Percentiles rank a stretch among this genome's conserved stretches.
These are phyloP conservation scores for Phortica okadai DNA, from an alignment of 2,888 invertebrate genomes.

Conservation along the genomic window DNA sequence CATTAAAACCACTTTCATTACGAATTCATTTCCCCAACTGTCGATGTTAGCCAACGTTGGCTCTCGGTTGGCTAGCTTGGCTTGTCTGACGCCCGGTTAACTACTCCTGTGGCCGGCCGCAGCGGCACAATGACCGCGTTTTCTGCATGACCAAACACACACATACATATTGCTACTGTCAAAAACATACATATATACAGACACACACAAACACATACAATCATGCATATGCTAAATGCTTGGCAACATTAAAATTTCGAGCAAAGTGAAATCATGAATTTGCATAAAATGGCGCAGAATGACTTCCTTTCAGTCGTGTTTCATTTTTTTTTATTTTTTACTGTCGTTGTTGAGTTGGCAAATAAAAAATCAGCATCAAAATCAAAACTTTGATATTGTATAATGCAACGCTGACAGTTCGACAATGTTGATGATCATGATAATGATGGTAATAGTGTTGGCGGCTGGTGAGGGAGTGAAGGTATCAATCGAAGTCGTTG, in stretches of 20 bases:
- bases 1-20: conserved; percentile 55
- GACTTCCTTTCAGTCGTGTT: conserved; percentile 6
- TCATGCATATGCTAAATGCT: conserved; percentile 6
- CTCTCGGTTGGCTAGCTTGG: not conserved
- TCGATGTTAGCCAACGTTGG: conserved; percentile 17
- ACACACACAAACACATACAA: not conserved
- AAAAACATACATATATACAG: not conserved
- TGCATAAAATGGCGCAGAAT: conserved; percentile 56
- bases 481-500: not conserved
- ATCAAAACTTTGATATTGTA: conserved; percentile 20
- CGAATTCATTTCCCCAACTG: conserved; percentile 61
- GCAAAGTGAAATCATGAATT: conserved; percentile 52
- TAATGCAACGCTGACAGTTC: conserved; percentile 10
- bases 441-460: not conserved
- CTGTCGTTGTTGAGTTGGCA: too few relatives aligned
- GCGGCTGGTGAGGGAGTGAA: not conserved
- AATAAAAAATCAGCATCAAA: not conserved
- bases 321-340: not conserved
- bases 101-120: conserved; percentile 7
- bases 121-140: conserved; percentile 64
- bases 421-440: not conserved
- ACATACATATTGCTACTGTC: conserved; percentile 4
- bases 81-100: not conserved
- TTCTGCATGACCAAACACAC: conserved; percentile 15
- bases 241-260: conserved; percentile 57